Conservation (phyloP, 2,113 vertebrate species). For the Excalfactoria chinensis region DNA sequence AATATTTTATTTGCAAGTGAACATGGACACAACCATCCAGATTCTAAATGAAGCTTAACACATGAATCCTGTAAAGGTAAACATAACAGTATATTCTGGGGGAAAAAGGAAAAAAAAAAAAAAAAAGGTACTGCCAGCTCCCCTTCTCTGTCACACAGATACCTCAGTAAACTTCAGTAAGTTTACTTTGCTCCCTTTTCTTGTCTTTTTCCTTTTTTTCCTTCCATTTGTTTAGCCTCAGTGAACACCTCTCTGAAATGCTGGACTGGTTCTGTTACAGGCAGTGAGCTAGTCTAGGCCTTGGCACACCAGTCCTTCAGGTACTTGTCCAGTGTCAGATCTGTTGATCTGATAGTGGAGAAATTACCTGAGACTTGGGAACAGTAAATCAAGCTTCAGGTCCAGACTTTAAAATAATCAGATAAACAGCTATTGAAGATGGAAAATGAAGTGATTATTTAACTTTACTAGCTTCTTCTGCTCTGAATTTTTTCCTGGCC, state of each 20-base stretch:
- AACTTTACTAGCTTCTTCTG: not conserved
- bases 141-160: not conserved
- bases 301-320: not conserved
- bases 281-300: not conserved
- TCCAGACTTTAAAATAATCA: not conserved
- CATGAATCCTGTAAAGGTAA: slow-evolving; percentile 53
- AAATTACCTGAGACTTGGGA: not conserved
- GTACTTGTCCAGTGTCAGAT: not conserved
- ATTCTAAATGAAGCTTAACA: slow-evolving; percentile 54
- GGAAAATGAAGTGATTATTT: not conserved
- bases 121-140: not conserved
- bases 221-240: not conserved
- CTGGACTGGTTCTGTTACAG: not conserved
- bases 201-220: not conserved
- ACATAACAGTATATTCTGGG: not conserved
- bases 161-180: not conserved
- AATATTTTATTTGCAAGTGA: slow-evolving; percentile 65
- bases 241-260: not conserved
- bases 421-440: not conserved
- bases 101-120: not conserved
- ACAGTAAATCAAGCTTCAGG: not conserved
- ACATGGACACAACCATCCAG: slow-evolving; percentile 29
- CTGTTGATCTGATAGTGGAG: not conserved
- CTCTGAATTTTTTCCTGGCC: not conserved
- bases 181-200: not conserved